Evolutionary conservation across 1,140 invertebrate genomes (phyloP), one percentile per base, ranked within the genome.

Genomic region (Hycleus cichorii): DNA sequence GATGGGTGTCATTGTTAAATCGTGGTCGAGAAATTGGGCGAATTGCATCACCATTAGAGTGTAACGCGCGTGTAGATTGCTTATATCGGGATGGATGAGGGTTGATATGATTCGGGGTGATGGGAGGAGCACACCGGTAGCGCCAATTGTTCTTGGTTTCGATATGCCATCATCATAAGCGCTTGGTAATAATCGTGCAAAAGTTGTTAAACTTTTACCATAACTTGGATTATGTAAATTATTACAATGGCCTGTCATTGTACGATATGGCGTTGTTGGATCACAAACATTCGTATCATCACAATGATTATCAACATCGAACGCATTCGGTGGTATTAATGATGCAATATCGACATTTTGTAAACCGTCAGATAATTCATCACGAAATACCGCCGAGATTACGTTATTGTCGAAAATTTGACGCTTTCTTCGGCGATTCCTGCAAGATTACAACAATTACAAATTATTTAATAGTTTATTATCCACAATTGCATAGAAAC

Each of bases 11-110:
- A 94, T 86, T 2, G 91, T 95, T 11, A 95, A 75, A 73, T 95
- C 93, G 72, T 95, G 92, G 73, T 95, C 92, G 3, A 95, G 66
- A 65, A 95, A 91, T 69, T 95, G 92, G 2, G 89, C 90, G 72
- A 84, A 97, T 76, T 97, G 90, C 91, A 94, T 94, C 4, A 89
- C 81, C 85, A 92, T 91, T 18, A 93, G 76, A 0, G 89, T 91
- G 70, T 95, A 95, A 6, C 90, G 79, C 3, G 85, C 87, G 43
- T 68, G 66, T 3, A 68, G 47, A 47, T 70, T 91, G 40, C 90
- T 90, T 49, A 94, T 89, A 67, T 94, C 91, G 1, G 90, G 87
- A 72, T 95, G 93, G 44, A 95, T 89, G 1, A 86, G 83, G 0
- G 89, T 88, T 0, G 91, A 95, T 10, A 96, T 82, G 0, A 88